A percentile compares a stretch with the other conserved stretches of the same genome.
Evolutionary conservation across 1,140 invertebrate species (phyloP).

Genomic region (Leptinotarsa lineolata): DNA sequence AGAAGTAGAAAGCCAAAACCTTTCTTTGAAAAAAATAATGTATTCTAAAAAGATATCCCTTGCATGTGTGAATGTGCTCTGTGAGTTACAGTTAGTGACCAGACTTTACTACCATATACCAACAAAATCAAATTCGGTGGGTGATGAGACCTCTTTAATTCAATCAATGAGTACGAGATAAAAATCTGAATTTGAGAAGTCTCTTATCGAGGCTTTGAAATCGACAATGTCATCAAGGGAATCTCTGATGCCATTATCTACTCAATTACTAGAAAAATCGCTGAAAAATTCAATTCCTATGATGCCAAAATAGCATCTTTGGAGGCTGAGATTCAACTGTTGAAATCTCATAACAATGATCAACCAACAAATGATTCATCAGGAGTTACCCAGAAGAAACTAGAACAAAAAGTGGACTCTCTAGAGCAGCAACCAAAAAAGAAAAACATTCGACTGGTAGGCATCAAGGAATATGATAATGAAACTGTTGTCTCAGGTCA

Average conservation of each 20-base stretch:
- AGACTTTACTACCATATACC: not conserved
- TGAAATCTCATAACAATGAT: slow-evolving; percentile 13
- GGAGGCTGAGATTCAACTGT: slow-evolving; percentile 12
- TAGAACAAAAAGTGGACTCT: slow-evolving; percentile 11
- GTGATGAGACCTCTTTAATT: not conserved
- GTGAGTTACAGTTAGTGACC: not conserved
- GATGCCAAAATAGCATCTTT: slow-evolving; percentile 20
- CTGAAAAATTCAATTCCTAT: slow-evolving; percentile 18
- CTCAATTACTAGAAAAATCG: slow-evolving; percentile 15
- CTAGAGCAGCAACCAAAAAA: slow-evolving; percentile 21
- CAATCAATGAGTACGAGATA: slow-evolving; percentile 9
- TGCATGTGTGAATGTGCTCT: slow-evolving; percentile 1
- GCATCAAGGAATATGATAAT: slow-evolving; percentile 19
- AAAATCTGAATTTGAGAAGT: slow-evolving; percentile 24
- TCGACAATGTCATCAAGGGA: slow-evolving; percentile 21
- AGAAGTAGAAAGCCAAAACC: too few species aligned
- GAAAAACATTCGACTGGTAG: slow-evolving; percentile 17
- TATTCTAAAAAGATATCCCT: too few species aligned
- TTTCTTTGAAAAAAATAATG: too few species aligned
- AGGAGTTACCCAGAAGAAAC: slow-evolving; percentile 17
- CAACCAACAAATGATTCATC: slow-evolving; percentile 10
- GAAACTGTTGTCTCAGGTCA: slow-evolving; percentile 21
- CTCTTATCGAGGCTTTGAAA: slow-evolving; percentile 20
- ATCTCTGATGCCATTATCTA: slow-evolving; percentile 16
- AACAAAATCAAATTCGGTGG: not conserved